A percentile compares a stretch with the other conserved stretches of the same genome.
Conservation (phyloP, 30 jellyfish, hydroid and myxozoan genomes). For the Turritopsis dohrnii region DNA sequence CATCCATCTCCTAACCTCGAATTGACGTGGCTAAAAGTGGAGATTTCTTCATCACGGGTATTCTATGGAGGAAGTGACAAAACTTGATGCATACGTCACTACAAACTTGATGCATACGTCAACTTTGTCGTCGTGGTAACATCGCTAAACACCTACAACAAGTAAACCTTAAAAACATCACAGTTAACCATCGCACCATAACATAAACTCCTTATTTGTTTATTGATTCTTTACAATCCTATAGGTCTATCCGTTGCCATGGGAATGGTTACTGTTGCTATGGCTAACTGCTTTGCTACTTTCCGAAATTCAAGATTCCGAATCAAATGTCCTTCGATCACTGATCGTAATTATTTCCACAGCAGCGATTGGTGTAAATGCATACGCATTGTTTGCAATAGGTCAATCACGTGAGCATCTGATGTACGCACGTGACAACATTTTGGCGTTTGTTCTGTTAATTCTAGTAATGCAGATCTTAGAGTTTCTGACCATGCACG, state of each 20-base stretch:
- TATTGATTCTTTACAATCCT: not conserved
- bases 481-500: slow-evolving; percentile 79
- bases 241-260: slow-evolving; percentile 4
- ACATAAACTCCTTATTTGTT: not conserved
- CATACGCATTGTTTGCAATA: slow-evolving; percentile 36
- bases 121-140: no score
- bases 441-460: slow-evolving; percentile 57
- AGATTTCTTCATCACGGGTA: no score
- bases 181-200: not conserved
- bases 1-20: no score
- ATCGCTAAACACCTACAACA: no score
- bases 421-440: slow-evolving; percentile 81
- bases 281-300: slow-evolving; percentile 15
- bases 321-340: slow-evolving; percentile 34
- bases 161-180: no score
- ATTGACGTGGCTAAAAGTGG: no score
- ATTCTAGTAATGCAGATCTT: slow-evolving; percentile 59
- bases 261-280: slow-evolving; percentile 17
- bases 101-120: no score
- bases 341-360: slow-evolving; percentile 48
- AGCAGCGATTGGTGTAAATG: slow-evolving; percentile 49
- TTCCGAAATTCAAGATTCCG: not conserved
- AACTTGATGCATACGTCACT: no score
- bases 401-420: slow-evolving; percentile 60
- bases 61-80: no score